Conservation (phyloP, 1,140 invertebrate species). For the Penaeus japonicus region DNA sequence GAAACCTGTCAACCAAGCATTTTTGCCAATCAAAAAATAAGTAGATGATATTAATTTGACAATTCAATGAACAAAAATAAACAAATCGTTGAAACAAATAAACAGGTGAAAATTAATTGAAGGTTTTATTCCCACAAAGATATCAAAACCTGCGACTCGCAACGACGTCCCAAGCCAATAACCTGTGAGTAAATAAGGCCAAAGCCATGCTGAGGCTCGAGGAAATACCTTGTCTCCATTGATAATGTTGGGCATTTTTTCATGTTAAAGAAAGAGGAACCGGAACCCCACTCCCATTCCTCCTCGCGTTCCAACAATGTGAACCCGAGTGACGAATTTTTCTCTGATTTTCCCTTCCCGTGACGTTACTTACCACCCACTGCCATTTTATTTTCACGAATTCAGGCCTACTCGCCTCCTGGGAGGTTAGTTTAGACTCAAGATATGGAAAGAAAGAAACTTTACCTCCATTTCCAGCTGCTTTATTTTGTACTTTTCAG, state of each 20-base stretch:
- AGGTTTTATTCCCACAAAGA: no score
- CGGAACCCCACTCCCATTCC: conserved; percentile 28
- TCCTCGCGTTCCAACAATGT: conserved; percentile 41
- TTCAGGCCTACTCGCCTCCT: neutral
- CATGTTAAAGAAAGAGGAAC: neutral
- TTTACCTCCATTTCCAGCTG: conserved; percentile 51
- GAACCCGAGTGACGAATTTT: neutral
- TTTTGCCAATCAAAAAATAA: no score
- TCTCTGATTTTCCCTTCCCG: neutral
- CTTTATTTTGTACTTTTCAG: conserved; percentile 54
- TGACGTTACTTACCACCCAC: neutral
- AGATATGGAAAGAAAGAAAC: no score
- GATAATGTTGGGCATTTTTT: conserved; percentile 28
- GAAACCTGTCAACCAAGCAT: no score
- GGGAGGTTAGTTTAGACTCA: no score
- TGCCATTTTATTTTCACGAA: neutral
- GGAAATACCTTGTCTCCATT: conserved; percentile 11
- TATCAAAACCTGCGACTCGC: no score
- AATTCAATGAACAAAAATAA: neutral
- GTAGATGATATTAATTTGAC: no score
- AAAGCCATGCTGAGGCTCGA: no score
- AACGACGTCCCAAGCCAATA: no score
- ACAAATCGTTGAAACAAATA: neutral
- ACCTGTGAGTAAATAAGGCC: no score
- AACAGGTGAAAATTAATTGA: no score